These are phyloP conservation scores for Acleris sparsana DNA, from an alignment of 2,888 invertebrate species.

Conservation along the genomic window DNA sequence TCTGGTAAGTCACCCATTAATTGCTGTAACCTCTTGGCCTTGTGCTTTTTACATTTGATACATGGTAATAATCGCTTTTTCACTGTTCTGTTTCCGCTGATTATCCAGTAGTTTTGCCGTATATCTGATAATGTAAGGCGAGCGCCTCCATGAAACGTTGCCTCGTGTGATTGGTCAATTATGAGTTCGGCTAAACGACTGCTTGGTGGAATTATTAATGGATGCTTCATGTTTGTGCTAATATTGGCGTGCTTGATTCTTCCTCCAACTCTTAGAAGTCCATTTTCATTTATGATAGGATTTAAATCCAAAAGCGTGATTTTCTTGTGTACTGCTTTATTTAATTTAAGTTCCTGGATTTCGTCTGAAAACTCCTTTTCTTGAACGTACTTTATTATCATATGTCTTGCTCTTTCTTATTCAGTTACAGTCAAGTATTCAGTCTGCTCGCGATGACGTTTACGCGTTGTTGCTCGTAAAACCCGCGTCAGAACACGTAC, in stretches of 20 bases:
- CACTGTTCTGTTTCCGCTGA: not conserved
- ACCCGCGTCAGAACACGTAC: no score
- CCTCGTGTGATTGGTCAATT: not conserved
- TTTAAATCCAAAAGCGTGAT: not conserved
- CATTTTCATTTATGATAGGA: not conserved
- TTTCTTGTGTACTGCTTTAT: not conserved
- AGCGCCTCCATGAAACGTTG: not conserved
- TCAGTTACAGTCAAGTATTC: no score
- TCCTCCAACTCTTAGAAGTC: not conserved
- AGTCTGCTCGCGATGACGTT: no score
- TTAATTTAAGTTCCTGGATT: not conserved
- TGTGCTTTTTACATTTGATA: not conserved
- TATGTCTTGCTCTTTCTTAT: no score
- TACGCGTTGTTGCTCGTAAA: no score
- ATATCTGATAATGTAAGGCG: not conserved
- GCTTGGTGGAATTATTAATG: not conserved
- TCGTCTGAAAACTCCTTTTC: not conserved
- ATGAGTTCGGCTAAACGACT: not conserved
- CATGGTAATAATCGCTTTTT: not conserved
- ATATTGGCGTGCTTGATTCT: not conserved
- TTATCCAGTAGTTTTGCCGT: not conserved
- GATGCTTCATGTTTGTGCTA: not conserved
- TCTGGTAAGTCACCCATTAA: not conserved
- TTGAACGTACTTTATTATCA: not conserved
- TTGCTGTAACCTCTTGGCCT: not conserved